A percentile compares a stretch with the other conserved stretches of the same genome.
phyloP scores from a whole-genome alignment of 2,888 invertebrate genomes.

The Spilarctia lutea region DNA sequence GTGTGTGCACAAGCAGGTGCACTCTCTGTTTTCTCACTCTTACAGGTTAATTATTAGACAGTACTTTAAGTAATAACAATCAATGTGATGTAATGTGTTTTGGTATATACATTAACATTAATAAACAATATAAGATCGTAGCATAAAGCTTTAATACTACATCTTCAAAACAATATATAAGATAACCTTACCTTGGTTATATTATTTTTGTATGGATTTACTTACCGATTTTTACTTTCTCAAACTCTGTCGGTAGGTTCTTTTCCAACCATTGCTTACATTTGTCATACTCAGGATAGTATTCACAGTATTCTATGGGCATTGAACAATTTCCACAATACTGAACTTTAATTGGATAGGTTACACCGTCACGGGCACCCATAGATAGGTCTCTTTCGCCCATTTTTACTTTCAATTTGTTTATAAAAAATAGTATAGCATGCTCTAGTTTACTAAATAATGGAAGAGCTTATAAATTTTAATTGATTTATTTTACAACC shows the following conservation, averaged over 20 bases:
- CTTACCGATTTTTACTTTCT: constrained; percentile 92
- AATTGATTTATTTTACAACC: constrained; percentile 26
- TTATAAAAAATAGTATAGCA: constrained; percentile 48
- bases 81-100: not conserved
- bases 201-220: constrained; percentile 57
- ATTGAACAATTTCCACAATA: constrained; percentile 98
- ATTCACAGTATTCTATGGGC: constrained; percentile 99
- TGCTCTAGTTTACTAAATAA: constrained; percentile 45
- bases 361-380: constrained; percentile 90
- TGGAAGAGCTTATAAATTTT: constrained; percentile 25
- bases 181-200: constrained; percentile 45
- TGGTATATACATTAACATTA: not conserved
- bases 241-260: constrained; percentile 97
- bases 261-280: constrained; percentile 99
- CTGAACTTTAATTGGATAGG: constrained; percentile 93
- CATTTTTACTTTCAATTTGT: constrained; percentile 70
- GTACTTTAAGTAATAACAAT: not conserved
- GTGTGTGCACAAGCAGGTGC: too few species aligned
- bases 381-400: constrained; percentile 86
- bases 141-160: not conserved
- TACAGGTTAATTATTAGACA: not conserved
- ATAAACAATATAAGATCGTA: not conserved
- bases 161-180: constrained; percentile 9
- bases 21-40: too few species aligned
- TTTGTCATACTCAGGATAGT: constrained; percentile 98